Evolutionary conservation across 2,113 vertebrate species (phyloP), one percentile per base, ranked within the genome.

Genomic region (Chamaetylas fuelleborni): DNA sequence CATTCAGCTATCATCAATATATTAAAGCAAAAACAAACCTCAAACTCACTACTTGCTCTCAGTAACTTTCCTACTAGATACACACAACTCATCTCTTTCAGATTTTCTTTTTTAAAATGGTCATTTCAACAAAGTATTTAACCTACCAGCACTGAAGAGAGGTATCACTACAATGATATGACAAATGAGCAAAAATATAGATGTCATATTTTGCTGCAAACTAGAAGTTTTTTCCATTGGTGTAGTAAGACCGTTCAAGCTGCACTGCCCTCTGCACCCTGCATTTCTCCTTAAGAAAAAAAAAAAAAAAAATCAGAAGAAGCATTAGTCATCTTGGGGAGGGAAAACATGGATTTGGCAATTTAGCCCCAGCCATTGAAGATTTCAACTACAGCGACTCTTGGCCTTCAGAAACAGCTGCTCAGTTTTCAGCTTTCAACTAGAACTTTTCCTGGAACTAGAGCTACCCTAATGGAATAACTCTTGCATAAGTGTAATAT

Each of bases 101-200:
- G 12, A 34, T n/a, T 72, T 85, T 88, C 45, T 78, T 62, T 86
- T 78, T 11, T 31, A 25, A 74, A 84, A 79, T 45, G 1, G 53
- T 11, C 42, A 73, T 66, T 90, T 62, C 60, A 78, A 22, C 31
- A 47, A 92, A 2, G 1, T 20, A 51, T 48, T 88, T 79, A 72
- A 98, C 98, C 97, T 96, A 98, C 98, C 97, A 80, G 95, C 87
- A 76, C 72, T 67, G 86, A 96, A 58, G n/a, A 92, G 57, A 71
- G 94, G 92, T 74, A 90, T 86, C 90, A 95, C 48, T 13, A 95
- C 70, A 89, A 79, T 67, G 26, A 97, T 60, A 95, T 38, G 31
- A 84, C 87, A 88, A 93, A 82, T 36, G n/a, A 95, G 36, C 48
- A 94, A 64, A 74, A 97, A 72, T 12, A 45, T 8, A 83, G 89